Base-by-base conservation (phyloP, 2,797 vertebrate genomes). In the Parauchenoglanis ngamensis region DNA sequence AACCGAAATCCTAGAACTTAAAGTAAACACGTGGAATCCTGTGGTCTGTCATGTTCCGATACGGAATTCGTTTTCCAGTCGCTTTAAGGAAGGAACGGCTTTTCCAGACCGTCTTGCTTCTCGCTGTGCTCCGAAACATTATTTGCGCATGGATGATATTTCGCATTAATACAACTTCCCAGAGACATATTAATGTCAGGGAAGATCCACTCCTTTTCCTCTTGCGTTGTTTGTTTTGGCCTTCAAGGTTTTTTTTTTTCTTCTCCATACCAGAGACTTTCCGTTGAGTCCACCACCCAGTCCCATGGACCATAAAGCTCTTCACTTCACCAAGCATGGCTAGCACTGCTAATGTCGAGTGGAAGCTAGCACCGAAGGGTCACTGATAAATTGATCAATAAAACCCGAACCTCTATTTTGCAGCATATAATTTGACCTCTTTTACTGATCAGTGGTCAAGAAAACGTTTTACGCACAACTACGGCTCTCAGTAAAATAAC, bases 101-200 rank as follows among this genome's bases (percentile, higher is more conserved):
- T 89, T 89, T 87, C 88, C 86, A 87, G 83, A 87, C 52, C 61
- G 61, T 21, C 46, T 56, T 21, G n/a, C 67, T 59, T 63, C 54
- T 44, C 83, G 83, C 85, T 70, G 83, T 54, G 11, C 67, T 4
- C 57, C 54, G 80, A 46, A 61, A 76, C 85, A 72, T 80, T 83
- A 83, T 86, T 79, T 86, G 75, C 35, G 65, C 79, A 89, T 85
- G 84, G 76, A 87, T 87, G 87, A 85, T 85, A 85, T 82, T 82
- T 87, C 57, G 78, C 88, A 86, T 70, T 85, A 84, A 88, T 77
- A 82, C 84, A 56, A 3, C 25, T 54, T 82, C 78, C 83, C 73
- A 57, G 75, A 84, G 88, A 85, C 87, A 80, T 72, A 85, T 78
- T 79, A 77, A 87, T 52, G 81, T 77, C 72, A 31, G 11, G 17